These are phyloP conservation scores for Lepidochitona cinerea DNA, from an alignment of 2,888 invertebrate genomes.

Conservation along the genomic window DNA sequence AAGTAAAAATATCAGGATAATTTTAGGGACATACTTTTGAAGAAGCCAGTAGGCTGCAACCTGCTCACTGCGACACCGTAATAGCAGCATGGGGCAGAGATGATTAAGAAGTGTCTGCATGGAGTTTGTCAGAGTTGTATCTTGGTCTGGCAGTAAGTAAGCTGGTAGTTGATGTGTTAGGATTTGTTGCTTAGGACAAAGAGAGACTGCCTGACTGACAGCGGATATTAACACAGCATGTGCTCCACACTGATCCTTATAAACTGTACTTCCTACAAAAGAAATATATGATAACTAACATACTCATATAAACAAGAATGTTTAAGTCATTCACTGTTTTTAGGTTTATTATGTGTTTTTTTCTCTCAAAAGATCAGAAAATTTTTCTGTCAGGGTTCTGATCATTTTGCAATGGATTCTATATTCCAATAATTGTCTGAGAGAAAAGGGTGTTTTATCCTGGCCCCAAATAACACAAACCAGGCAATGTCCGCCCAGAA, in stretches of 20 bases:
- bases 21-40: conserved; percentile 39
- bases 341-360: too few relatives aligned
- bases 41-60: conserved; percentile 58
- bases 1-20: too few relatives aligned
- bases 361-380: too few relatives aligned
- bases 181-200: conserved; percentile 50
- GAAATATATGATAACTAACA: too few relatives aligned
- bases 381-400: too few relatives aligned
- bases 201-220: conserved; percentile 41
- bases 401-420: too few relatives aligned
- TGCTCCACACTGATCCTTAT: neutral
- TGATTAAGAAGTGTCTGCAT: conserved; percentile 65
- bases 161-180: conserved; percentile 56
- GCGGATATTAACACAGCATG: neutral
- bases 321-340: too few relatives aligned
- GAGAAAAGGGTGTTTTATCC: too few relatives aligned
- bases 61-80: conserved; percentile 46
- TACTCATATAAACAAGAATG: too few relatives aligned
- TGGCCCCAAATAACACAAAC: too few relatives aligned
- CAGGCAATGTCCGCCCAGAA: too few relatives aligned
- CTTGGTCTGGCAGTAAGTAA: conserved; percentile 59
- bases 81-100: conserved; percentile 58
- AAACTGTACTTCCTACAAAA: neutral
- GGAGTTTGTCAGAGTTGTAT: conserved; percentile 58
- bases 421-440: too few relatives aligned